These are phyloP conservation scores for Gephyroberyx darwinii DNA, from an alignment of 2,797 vertebrate genomes.

Conservation along the genomic window DNA sequence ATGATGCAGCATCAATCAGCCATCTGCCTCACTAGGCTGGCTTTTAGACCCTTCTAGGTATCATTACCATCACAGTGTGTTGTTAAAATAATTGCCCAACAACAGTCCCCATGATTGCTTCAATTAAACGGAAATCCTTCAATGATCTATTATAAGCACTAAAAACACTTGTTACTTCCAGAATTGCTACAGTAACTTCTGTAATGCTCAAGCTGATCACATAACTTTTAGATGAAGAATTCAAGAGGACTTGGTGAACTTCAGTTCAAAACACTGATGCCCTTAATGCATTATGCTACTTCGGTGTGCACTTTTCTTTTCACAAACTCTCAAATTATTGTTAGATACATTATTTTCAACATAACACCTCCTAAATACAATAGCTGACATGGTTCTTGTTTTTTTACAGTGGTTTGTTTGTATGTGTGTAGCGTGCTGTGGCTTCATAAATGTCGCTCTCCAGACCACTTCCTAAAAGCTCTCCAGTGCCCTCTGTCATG, in stretches of 20 bases:
- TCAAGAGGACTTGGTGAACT: neutral
- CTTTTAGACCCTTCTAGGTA: constrained; percentile 26
- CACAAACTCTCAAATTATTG: neutral
- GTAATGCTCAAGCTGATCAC: neutral
- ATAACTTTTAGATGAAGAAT: neutral
- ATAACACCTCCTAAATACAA: constrained; percentile 6
- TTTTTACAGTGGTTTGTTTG: constrained; percentile 21
- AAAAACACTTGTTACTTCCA: neutral
- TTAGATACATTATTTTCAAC: too few relatives aligned
- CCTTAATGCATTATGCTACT: neutral
- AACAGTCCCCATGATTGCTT: neutral
- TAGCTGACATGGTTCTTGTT: neutral
- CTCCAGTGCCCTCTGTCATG: neutral
- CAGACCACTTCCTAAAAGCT: constrained; percentile 36
- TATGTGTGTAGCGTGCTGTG: constrained; percentile 16
- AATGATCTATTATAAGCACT: neutral
- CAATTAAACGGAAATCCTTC: neutral
- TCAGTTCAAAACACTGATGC: neutral
- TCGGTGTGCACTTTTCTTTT: neutral
- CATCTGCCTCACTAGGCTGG: neutral
- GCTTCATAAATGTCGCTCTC: constrained; percentile 44
- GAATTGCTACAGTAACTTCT: neutral
- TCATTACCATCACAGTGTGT: constrained; percentile 12
- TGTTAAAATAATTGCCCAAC: constrained; percentile 7
- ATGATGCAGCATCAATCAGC: constrained; percentile 28